These are phyloP conservation scores for Orthonychiurus folsomi DNA, from an alignment of 2,888 invertebrate genomes.

Conservation along the genomic window DNA sequence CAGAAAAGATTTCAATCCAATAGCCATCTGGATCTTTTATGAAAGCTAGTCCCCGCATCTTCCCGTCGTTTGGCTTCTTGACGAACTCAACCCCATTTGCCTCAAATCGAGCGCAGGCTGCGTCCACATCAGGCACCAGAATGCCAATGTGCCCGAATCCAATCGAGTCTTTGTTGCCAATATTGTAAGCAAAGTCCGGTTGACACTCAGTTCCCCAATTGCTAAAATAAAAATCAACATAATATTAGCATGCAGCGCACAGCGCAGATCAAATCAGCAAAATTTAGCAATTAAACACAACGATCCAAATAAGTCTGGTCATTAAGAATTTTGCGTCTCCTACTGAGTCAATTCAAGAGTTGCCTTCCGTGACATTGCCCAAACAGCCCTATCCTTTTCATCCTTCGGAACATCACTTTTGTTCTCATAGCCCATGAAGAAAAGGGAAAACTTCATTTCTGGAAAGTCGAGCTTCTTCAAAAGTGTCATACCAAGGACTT, in stretches of 20 bases:
- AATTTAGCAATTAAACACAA: too few species aligned
- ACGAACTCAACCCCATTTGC: slow-evolving; percentile 76
- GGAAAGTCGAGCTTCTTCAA: slow-evolving; percentile 82
- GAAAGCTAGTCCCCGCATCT: slow-evolving; percentile 89
- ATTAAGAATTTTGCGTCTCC: too few species aligned
- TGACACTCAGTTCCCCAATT: slow-evolving; percentile 93
- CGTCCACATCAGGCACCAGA: slow-evolving; percentile 77
- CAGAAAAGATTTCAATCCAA: slow-evolving; percentile 79
- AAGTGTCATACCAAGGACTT: slow-evolving; percentile 81
- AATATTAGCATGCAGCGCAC: not conserved
- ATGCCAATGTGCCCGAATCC: slow-evolving; percentile 73
- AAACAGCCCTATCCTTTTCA: slow-evolving; percentile 57
- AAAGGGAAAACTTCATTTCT: slow-evolving; percentile 77
- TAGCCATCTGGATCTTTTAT: slow-evolving; percentile 94
- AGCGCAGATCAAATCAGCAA: not conserved
- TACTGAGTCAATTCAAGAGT: slow-evolving; percentile 89
- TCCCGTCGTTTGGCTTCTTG: slow-evolving; percentile 76
- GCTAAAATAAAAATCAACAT: slow-evolving; percentile 47
- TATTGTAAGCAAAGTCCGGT: slow-evolving; percentile 68
- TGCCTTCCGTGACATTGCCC: slow-evolving; percentile 74
- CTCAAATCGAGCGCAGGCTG: slow-evolving; percentile 80
- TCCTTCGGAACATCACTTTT: slow-evolving; percentile 63
- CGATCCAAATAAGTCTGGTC: too few species aligned
- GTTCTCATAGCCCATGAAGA: slow-evolving; percentile 84
- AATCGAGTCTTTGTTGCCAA: slow-evolving; percentile 65